Conservation (phyloP, 1,140 invertebrate genomes). For the Armadillidium nasatum region DNA sequence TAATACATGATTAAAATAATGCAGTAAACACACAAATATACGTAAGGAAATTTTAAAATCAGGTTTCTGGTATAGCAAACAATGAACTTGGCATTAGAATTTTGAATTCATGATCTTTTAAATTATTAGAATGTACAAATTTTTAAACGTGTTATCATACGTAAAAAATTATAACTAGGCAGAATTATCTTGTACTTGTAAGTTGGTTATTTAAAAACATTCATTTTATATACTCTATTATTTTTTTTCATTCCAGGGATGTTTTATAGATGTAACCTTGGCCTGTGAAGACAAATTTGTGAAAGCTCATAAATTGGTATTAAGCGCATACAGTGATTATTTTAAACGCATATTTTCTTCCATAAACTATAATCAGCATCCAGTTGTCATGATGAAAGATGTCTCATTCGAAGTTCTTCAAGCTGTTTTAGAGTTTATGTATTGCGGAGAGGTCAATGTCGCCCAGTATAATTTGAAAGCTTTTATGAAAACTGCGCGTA, state of each 20-base stretch:
- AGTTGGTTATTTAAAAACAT: too few species aligned
- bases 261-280: slow-evolving; percentile 20
- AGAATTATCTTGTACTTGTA: too few species aligned
- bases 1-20: too few species aligned
- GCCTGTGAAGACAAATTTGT: background rate
- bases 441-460: slow-evolving; percentile 21
- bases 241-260: background rate
- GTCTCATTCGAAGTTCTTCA: background rate
- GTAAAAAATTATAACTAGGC: too few species aligned
- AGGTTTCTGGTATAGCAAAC: too few species aligned
- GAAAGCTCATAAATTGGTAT: slow-evolving; percentile 5
- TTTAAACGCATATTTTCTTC: slow-evolving; percentile 13
- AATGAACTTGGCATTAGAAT: too few species aligned
- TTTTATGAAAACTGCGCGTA: slow-evolving; percentile 10
- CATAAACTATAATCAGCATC: slow-evolving; percentile 4
- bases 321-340: slow-evolving; percentile 13
- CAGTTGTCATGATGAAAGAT: slow-evolving; percentile 21
- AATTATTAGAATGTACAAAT: too few species aligned
- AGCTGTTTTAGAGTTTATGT: slow-evolving; percentile 21
- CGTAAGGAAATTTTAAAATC: too few species aligned
- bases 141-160: too few species aligned
- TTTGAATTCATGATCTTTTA: too few species aligned
- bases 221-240: too few species aligned
- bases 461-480: slow-evolving; percentile 11
- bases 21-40: too few species aligned